Evolutionary conservation across 2,888 invertebrate genomes (phyloP).

Genomic region (Parascotia fuliginaria): DNA sequence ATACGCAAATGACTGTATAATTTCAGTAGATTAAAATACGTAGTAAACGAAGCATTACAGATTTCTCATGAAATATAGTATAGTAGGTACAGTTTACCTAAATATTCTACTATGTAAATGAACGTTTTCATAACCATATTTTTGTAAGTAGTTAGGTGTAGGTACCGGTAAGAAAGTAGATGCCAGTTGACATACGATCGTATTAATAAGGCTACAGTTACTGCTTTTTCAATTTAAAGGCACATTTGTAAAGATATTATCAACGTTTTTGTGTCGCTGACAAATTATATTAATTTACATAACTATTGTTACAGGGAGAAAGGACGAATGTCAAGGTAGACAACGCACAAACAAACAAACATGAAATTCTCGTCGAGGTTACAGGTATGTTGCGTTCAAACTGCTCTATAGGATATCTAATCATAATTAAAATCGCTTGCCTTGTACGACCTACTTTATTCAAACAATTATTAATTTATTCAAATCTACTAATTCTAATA

Average conservation of each 20-base stretch:
- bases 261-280: conserved; percentile 11
- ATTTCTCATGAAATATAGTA: too few relatives aligned
- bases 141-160: too few relatives aligned
- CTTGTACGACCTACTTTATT: conserved; percentile 40
- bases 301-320: conserved; percentile 64
- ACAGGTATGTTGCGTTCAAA: conserved; percentile 69
- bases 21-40: too few relatives aligned
- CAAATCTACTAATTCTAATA: conserved; percentile 56
- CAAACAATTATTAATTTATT: conserved; percentile 51
- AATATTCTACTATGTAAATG: too few relatives aligned
- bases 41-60: too few relatives aligned
- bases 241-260: conserved; percentile 14
- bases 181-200: too few relatives aligned
- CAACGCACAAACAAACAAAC: conserved; percentile 49
- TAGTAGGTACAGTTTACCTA: too few relatives aligned
- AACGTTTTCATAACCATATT: too few relatives aligned
- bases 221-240: conserved; percentile 12
- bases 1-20: too few relatives aligned
- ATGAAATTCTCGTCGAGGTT: conserved; percentile 68
- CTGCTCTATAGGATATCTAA: too few relatives aligned
- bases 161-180: too few relatives aligned
- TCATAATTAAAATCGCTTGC: conserved; percentile 32
- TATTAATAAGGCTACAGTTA: too few relatives aligned
- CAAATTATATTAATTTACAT: conserved; percentile 41
- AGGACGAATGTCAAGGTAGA: conserved; percentile 59